phyloP scores from a whole-genome alignment of 2,113 vertebrate genomes.

The Apaloderma vittatum region DNA sequence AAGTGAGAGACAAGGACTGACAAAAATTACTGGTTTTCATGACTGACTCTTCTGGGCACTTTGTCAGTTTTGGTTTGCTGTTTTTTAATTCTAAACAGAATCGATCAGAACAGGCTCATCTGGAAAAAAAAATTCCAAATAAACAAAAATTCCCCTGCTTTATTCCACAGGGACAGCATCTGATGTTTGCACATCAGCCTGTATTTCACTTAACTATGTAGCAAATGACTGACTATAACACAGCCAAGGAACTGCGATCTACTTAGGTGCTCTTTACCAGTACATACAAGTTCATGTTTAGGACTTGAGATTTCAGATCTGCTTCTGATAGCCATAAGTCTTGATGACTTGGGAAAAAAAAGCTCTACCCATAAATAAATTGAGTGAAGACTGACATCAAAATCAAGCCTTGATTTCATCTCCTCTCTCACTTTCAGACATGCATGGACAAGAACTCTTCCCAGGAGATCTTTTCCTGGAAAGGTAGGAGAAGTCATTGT shows the following conservation, averaged over 20 bases:
- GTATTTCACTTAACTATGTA: background rate
- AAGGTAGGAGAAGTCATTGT: background rate
- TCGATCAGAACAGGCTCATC: background rate
- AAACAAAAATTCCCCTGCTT: background rate
- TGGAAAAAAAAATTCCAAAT: too few relatives aligned
- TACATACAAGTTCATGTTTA: background rate
- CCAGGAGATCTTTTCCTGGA: conserved; percentile 8
- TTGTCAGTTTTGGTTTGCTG: background rate
- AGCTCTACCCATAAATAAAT: background rate
- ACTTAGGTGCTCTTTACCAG: background rate
- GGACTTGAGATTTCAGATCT: background rate
- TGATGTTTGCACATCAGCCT: background rate
- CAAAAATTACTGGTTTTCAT: background rate
- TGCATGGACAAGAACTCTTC: background rate
- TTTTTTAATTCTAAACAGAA: background rate
- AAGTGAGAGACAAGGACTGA: background rate
- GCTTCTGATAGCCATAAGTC: background rate
- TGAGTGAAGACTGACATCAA: background rate
- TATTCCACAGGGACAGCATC: background rate
- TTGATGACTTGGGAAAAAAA: background rate
- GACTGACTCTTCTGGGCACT: background rate
- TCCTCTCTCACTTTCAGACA: background rate
- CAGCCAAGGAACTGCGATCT: background rate
- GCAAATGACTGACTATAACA: accelerated
- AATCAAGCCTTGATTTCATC: conserved; percentile 24